Conservation (phyloP, 2,113 vertebrate genomes). For the Muscicapa adusta region DNA sequence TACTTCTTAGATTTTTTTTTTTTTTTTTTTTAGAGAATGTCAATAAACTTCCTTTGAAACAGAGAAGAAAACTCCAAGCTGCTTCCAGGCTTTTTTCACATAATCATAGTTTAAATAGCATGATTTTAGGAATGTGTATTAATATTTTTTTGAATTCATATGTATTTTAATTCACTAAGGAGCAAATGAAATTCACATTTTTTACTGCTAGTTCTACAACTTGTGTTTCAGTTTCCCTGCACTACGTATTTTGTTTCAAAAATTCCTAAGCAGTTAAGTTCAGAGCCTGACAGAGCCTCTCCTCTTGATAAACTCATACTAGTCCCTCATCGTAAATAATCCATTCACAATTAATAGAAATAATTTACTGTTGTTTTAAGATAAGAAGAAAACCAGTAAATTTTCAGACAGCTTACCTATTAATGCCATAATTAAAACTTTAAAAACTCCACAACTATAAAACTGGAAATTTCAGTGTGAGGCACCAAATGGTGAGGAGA, state of each 20-base stretch:
- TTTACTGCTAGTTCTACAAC: neutral
- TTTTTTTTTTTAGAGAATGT: neutral
- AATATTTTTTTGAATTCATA: neutral
- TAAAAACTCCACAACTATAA: fast-evolving
- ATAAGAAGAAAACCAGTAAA: neutral
- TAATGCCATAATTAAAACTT: neutral
- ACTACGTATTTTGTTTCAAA: neutral
- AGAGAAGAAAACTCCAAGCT: neutral
- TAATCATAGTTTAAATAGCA: neutral
- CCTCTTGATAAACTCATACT: neutral
- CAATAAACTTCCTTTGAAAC: neutral
- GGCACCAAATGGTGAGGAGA: neutral
- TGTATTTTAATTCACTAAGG: neutral
- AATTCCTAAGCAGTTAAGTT: neutral
- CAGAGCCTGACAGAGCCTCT: neutral
- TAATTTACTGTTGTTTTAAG: neutral
- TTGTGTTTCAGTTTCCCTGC: neutral
- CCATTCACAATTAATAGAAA: neutral
- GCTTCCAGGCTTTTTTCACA: neutral
- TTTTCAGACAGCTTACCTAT: neutral
- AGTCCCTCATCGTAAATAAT: neutral
- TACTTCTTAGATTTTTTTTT: neutral
- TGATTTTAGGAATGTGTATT: neutral
- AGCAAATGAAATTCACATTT: neutral
- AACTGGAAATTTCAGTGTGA: neutral